phyloP scores from a whole-genome alignment of 1,140 invertebrate genomes.

The Lepeophtheirus salmonis region DNA sequence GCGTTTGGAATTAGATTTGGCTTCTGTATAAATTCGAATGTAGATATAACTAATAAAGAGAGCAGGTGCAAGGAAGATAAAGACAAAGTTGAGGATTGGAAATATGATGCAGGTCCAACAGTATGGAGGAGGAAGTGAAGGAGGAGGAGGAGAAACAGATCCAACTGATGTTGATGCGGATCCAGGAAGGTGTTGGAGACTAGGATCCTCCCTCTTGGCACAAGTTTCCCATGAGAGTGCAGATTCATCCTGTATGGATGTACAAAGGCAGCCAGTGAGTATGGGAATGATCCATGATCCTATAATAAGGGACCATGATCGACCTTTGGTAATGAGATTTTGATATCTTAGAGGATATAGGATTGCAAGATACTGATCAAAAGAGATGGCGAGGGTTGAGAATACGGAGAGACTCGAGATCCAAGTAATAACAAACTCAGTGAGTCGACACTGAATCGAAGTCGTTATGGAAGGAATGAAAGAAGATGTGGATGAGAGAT shows the following conservation, averaged over 20 bases:
- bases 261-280: conserved; percentile 37
- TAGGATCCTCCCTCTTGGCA: no score
- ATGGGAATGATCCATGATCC: conserved; percentile 35
- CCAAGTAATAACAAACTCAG: conserved; percentile 33
- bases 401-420: conserved; percentile 39
- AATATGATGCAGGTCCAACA: conserved; percentile 26
- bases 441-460: conserved; percentile 29
- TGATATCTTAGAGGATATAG: conserved; percentile 67
- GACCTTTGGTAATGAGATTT: conserved; percentile 47
- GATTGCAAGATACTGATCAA: conserved; percentile 69
- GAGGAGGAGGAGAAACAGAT: neutral
- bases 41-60: conserved; percentile 47
- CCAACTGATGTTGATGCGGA: neutral
- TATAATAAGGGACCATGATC: conserved; percentile 45
- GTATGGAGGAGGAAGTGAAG: neutral
- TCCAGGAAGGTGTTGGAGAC: neutral
- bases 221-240: neutral
- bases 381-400: conserved; percentile 54
- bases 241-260: conserved; percentile 10
- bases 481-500: conserved; percentile 24
- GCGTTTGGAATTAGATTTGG: conserved; percentile 44
- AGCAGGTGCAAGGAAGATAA: conserved; percentile 45
- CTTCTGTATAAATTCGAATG: conserved; percentile 46
- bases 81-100: conserved; percentile 32
- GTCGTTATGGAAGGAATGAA: neutral